Evolutionary conservation across 2,888 invertebrate species (phyloP).

Genomic region (Horisme vitalbata): DNA sequence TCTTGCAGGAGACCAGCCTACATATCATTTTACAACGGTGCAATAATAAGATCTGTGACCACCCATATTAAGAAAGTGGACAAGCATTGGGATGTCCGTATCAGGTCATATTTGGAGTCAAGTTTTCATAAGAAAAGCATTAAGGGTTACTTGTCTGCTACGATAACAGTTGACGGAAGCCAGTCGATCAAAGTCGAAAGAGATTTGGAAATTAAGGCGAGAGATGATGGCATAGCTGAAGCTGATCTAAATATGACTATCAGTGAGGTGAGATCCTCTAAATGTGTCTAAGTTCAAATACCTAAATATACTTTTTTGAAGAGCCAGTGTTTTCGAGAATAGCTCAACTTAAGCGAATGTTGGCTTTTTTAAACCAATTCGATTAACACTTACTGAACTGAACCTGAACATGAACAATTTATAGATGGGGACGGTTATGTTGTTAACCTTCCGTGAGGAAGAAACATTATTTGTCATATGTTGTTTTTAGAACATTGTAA

Average conservation of each 20-base stretch:
- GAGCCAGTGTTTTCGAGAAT: too few relatives aligned
- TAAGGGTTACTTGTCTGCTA: constrained; percentile 53
- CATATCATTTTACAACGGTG: constrained; percentile 85
- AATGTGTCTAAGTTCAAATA: too few relatives aligned
- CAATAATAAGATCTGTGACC: constrained; percentile 85
- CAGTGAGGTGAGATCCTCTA: constrained; percentile 50
- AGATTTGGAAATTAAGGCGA: constrained; percentile 41
- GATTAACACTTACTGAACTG: too few relatives aligned
- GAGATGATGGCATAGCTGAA: constrained; percentile 54
- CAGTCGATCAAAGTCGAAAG: constrained; percentile 52
- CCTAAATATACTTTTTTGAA: too few relatives aligned
- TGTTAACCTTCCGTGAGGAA: too few relatives aligned
- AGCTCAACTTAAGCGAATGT: too few relatives aligned
- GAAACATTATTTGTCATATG: too few relatives aligned
- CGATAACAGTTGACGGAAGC: constrained; percentile 54
- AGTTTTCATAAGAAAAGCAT: constrained; percentile 41
- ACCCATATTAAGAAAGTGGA: constrained; percentile 54
- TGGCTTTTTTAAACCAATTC: too few relatives aligned
- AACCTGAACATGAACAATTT: too few relatives aligned
- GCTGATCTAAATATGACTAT: constrained; percentile 56
- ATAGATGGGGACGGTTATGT: too few relatives aligned
- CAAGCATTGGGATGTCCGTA: constrained; percentile 52
- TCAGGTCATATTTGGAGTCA: constrained; percentile 59
- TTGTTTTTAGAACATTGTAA: constrained; percentile 57
- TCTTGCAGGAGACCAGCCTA: constrained; percentile 85